Evolutionary conservation across 2,797 vertebrate genomes (phyloP).

Genomic region (Limnodromus scolopaceus): DNA sequence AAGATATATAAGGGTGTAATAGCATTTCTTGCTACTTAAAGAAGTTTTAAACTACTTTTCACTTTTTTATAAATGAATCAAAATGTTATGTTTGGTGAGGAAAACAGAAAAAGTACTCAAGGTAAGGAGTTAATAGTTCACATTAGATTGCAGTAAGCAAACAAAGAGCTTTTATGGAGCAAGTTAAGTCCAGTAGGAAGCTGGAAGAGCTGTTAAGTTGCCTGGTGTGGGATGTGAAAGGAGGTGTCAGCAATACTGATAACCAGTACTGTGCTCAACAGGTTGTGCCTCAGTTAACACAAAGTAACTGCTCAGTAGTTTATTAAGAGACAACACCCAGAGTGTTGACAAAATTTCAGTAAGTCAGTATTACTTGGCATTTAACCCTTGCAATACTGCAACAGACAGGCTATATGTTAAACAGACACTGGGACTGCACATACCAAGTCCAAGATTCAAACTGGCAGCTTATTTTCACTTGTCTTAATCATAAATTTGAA

Average conservation of each 20-base stretch:
- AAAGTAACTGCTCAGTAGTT: background rate
- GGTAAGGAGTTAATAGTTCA: background rate
- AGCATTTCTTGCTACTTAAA: background rate
- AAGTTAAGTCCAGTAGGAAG: background rate
- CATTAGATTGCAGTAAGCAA: background rate
- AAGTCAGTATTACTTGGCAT: background rate
- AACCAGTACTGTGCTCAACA: background rate
- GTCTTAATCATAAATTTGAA: background rate
- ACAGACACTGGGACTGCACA: background rate
- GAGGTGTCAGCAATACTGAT: background rate
- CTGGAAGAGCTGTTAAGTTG: background rate
- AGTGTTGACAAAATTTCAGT: background rate
- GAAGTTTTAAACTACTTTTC: background rate
- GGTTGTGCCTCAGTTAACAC: background rate
- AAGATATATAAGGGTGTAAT: background rate
- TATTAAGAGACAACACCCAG: background rate
- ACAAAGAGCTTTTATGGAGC: background rate
- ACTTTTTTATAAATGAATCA: background rate
- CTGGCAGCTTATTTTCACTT: background rate
- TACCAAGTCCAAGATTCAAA: background rate
- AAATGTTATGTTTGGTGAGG: background rate
- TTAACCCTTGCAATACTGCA: background rate
- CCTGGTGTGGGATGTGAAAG: background rate
- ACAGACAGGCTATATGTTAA: background rate
- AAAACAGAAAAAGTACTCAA: background rate